A percentile compares a stretch with the other conserved stretches of the same genome.
Conservation (phyloP, 2,797 vertebrate species). For the Semotilus atromaculatus region DNA sequence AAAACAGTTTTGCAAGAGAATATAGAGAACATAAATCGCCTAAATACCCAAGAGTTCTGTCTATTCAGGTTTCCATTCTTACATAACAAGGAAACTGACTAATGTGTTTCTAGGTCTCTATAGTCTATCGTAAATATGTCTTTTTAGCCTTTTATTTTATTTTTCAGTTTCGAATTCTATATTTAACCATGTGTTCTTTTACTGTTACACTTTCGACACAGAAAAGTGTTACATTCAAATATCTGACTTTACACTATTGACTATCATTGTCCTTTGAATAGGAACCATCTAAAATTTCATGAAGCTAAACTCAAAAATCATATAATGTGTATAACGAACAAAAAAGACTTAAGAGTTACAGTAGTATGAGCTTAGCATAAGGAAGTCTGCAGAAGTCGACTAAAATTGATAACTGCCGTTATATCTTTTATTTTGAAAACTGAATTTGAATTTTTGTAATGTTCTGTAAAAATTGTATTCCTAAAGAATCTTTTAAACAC, state of each 20-base stretch:
- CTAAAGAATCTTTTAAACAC: background rate
- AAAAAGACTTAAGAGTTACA: background rate
- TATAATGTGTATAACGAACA: background rate
- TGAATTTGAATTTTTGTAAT: background rate
- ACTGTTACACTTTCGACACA: background rate
- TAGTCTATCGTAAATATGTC: background rate
- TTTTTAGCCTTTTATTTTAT: background rate
- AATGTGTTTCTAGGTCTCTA: background rate
- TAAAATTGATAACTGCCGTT: background rate
- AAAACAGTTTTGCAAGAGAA: slow-evolving; percentile 51
- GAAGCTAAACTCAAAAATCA: background rate
- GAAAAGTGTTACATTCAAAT: background rate
- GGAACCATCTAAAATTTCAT: background rate
- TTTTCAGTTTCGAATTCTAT: background rate
- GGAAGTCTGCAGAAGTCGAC: background rate
- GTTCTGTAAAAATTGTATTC: background rate
- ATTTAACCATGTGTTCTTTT: background rate
- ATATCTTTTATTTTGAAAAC: background rate
- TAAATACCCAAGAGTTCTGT: background rate
- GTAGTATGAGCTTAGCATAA: background rate
- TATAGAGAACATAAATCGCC: slow-evolving; percentile 18
- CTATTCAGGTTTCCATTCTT: slow-evolving; percentile 58
- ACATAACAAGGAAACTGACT: slow-evolving; percentile 41
- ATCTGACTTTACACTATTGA: background rate
- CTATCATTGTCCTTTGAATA: background rate